Conservation (phyloP, 2,113 vertebrate species). For the Cyphomyrus discorhynchus region DNA sequence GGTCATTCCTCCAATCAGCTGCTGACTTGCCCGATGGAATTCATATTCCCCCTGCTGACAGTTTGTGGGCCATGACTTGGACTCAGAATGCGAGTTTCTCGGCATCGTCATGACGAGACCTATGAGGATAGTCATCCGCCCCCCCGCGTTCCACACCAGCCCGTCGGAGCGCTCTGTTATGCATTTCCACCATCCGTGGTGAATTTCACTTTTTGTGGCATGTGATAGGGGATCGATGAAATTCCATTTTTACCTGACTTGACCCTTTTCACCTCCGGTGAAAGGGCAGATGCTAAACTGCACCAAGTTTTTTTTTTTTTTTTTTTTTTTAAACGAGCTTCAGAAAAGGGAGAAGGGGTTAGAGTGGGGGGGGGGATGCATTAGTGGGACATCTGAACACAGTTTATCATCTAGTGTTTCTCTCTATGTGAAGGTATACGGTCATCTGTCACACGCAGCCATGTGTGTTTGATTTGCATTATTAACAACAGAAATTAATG, state of each 20-base stretch:
- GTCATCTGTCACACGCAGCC: constrained; percentile 20
- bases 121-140: neutral
- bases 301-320: neutral
- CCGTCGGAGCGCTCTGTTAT: neutral
- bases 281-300: no score
- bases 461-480: constrained; percentile 27
- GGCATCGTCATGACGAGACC: neutral
- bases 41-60: constrained; percentile 1
- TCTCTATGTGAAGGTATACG: neutral
- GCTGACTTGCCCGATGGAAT: neutral
- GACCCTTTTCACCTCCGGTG: neutral
- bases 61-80: neutral
- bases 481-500: constrained; percentile 13
- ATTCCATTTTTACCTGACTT: neutral
- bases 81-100: neutral
- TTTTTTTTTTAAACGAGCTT: neutral
- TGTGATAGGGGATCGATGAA: neutral
- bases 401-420: neutral
- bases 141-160: neutral
- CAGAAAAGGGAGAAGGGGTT: neutral
- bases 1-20: constrained; percentile 10
- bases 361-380: neutral
- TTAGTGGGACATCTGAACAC: neutral
- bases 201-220: no score
- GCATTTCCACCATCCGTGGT: neutral